Conservation (phyloP, 2,888 invertebrate species). For the Drosophila merina region DNA sequence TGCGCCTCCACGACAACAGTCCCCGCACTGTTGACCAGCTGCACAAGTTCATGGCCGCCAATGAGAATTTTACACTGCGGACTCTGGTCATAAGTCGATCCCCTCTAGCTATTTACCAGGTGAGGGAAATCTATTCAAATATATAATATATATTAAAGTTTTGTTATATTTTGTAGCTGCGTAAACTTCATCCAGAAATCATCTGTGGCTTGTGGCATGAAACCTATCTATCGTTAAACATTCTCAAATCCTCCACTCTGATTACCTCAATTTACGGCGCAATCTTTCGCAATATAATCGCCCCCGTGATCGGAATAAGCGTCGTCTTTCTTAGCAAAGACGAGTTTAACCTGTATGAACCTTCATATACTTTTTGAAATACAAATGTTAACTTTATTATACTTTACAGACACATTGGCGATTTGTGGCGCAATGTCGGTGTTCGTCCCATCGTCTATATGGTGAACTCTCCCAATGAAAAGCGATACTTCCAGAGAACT, state of each 20-base stretch:
- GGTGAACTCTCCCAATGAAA: slow-evolving; percentile 84
- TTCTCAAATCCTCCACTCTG: slow-evolving; percentile 82
- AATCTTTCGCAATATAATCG: slow-evolving; percentile 83
- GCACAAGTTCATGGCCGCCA: slow-evolving; percentile 72
- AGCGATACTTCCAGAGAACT: slow-evolving; percentile 84
- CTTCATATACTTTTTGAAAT: too few relatives aligned
- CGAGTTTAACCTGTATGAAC: slow-evolving; percentile 83
- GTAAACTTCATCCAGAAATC: slow-evolving; percentile 82
- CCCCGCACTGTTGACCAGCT: slow-evolving; percentile 80
- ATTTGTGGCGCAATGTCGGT: slow-evolving; percentile 83
- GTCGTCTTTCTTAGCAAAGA: slow-evolving; percentile 84
- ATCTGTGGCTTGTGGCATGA: slow-evolving; percentile 84
- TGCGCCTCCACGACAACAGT: slow-evolving; percentile 81
- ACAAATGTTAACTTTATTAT: too few relatives aligned
- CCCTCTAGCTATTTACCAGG: slow-evolving; percentile 83
- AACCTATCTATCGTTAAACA: slow-evolving; percentile 79
- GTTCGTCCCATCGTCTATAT: slow-evolving; percentile 84
- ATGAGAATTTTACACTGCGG: slow-evolving; percentile 78
- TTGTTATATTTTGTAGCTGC: slow-evolving; percentile 66
- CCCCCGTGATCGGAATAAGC: slow-evolving; percentile 83
- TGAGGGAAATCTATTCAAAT: slow-evolving; percentile 28
- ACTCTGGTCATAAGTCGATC: slow-evolving; percentile 82
- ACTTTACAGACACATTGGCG: slow-evolving; percentile 81
- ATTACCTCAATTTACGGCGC: slow-evolving; percentile 84
- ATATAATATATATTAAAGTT: neutral